phyloP scores from a whole-genome alignment of 2,888 invertebrate species.

The Desoria tigrina region DNA sequence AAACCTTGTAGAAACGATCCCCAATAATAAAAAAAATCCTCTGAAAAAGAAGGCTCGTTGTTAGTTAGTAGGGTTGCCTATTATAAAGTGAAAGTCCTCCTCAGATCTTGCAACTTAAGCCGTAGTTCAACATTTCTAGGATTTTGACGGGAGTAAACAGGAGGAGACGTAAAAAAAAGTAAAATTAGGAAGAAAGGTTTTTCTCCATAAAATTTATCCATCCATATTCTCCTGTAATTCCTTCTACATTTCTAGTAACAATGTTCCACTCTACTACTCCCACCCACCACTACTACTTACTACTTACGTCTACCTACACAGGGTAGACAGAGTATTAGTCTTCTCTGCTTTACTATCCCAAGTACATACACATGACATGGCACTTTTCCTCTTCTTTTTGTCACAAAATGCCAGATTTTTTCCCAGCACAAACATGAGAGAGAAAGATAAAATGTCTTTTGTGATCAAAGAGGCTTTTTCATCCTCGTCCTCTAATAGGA shows the following conservation, averaged over 20 bases:
- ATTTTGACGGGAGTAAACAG: too few species aligned
- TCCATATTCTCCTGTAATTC: slow-evolving; percentile 1
- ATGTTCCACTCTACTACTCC: slow-evolving; percentile 8
- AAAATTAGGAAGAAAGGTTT: slow-evolving; percentile 1
- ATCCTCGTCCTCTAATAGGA: not conserved
- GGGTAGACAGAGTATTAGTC: not conserved
- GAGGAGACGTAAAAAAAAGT: too few species aligned
- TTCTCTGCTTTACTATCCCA: not conserved
- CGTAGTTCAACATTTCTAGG: too few species aligned
- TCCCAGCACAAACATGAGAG: slow-evolving; percentile 3
- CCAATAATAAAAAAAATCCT: too few species aligned
- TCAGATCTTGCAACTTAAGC: too few species aligned
- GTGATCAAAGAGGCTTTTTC: slow-evolving; percentile 19
- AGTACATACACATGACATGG: slow-evolving; percentile 22
- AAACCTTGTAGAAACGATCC: too few species aligned
- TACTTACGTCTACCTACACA: too few species aligned
- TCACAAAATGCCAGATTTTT: slow-evolving; percentile 14
- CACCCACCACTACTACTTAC: not conserved
- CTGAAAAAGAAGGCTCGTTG: too few species aligned
- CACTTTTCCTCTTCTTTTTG: slow-evolving; percentile 26
- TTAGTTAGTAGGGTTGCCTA: too few species aligned
- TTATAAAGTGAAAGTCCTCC: too few species aligned
- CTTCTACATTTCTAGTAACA: slow-evolving; percentile 10
- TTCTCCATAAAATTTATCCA: slow-evolving; percentile 5
- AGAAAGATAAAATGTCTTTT: slow-evolving; percentile 8